These are phyloP conservation scores for Sebastes elongatus DNA, from an alignment of 2,797 vertebrate species.

Conservation along the genomic window DNA sequence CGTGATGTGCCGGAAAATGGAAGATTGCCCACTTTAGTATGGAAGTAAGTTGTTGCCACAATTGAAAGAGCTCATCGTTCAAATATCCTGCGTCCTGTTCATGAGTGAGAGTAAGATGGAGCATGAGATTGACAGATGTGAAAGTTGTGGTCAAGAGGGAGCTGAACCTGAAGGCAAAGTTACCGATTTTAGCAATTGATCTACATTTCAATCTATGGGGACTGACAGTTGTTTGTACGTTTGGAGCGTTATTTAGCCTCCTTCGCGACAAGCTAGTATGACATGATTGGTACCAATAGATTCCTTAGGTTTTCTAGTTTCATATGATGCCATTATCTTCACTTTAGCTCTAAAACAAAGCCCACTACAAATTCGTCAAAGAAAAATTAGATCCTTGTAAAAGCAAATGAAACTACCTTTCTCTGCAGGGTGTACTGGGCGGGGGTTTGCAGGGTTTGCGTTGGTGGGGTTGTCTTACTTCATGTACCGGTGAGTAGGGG, in stretches of 20 bases:
- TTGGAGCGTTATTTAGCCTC: no score
- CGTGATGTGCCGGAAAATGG: neutral
- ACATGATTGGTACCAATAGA: no score
- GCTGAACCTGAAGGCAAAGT: neutral
- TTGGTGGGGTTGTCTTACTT: neutral
- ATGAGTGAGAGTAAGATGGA: neutral
- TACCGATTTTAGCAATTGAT: neutral
- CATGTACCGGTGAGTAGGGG: neutral
- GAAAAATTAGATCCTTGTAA: neutral
- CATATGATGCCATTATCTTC: no score
- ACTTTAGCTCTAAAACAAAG: no score
- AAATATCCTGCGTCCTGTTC: neutral
- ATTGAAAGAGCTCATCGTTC: neutral
- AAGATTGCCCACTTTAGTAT: neutral
- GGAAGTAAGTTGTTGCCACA: neutral
- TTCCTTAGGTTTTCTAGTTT: no score
- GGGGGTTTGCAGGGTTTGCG: neutral
- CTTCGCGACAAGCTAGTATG: no score
- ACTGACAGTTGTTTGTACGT: fast-evolving
- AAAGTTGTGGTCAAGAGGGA: neutral
- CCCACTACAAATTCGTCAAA: no score
- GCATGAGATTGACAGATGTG: neutral
- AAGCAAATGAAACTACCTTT: neutral
- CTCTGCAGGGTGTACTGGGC: no score
- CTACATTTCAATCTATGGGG: neutral